Percentiles rank a stretch among this genome's conserved stretches.
Conservation (phyloP, 2,113 vertebrate species). For the Brienomyrus longianalis region DNA sequence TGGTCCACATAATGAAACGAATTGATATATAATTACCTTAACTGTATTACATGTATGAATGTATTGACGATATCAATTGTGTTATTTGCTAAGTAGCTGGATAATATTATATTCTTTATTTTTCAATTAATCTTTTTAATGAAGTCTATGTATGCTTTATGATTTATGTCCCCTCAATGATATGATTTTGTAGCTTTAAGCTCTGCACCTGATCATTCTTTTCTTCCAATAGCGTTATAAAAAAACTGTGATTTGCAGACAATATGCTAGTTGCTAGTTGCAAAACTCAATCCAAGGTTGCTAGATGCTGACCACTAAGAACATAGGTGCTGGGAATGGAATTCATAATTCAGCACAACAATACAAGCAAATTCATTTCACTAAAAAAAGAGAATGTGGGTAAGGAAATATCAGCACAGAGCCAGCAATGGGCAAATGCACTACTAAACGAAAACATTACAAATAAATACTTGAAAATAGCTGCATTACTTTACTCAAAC, state of each 20-base stretch:
- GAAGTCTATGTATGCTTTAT: background rate
- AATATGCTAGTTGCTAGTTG: background rate
- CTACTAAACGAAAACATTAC: background rate
- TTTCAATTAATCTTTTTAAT: background rate
- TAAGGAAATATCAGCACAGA: background rate
- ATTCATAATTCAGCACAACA: background rate
- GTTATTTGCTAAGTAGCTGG: background rate
- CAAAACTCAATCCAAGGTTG: background rate
- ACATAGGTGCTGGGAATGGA: background rate
- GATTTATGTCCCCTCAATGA: background rate
- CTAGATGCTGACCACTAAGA: background rate
- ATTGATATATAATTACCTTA: background rate
- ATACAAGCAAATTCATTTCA: background rate
- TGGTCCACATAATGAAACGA: background rate
- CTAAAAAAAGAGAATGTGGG: background rate
- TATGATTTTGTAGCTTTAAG: background rate
- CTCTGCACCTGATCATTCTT: background rate
- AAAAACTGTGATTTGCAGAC: background rate
- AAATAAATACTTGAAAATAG: background rate
- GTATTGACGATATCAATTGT: background rate
- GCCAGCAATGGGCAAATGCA: background rate
- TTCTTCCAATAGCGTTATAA: background rate
- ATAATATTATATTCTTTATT: background rate
- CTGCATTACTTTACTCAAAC: background rate
- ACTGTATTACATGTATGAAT: background rate